Evolutionary conservation across 2,888 invertebrate genomes (phyloP).

Genomic region (Eueremaeus valkanovi): DNA sequence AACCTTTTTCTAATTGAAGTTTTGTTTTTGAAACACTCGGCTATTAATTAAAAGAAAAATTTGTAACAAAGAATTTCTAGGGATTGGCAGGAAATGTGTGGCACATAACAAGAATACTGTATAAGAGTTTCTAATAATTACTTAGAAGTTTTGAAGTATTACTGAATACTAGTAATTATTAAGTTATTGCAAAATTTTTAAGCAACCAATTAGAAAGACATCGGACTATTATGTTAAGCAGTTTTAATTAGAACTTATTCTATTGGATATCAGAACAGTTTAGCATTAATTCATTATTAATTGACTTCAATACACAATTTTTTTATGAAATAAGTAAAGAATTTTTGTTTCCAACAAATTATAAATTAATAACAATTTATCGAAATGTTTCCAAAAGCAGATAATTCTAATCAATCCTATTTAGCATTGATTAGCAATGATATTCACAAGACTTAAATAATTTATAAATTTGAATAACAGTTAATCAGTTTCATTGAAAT

Average conservation of each 20-base stretch:
- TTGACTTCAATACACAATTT: not conserved
- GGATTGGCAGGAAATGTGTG: slow-evolving; percentile 29
- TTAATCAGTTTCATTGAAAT: no score
- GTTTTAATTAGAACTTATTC: not conserved
- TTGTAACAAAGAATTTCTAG: slow-evolving; percentile 21
- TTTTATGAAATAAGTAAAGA: no score
- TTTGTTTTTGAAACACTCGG: slow-evolving; percentile 17
- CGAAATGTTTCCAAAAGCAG: no score
- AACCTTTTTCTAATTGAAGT: slow-evolving; percentile 20
- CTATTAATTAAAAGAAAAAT: not conserved
- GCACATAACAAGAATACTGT: not conserved
- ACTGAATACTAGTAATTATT: not conserved
- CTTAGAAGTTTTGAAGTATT: not conserved
- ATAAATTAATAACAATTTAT: no score
- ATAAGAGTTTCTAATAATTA: slow-evolving; percentile 1
- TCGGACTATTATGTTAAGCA: not conserved
- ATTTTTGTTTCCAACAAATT: no score
- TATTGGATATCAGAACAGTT: no score
- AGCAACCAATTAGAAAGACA: not conserved
- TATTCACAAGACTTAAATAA: no score
- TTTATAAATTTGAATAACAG: no score
- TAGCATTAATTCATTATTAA: not conserved
- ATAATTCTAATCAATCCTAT: no score
- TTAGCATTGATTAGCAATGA: no score
- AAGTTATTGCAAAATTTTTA: not conserved